A percentile compares a stretch with the other conserved stretches of the same genome.
These are phyloP conservation scores for Lophochroa leadbeateri DNA, from an alignment of 2,113 vertebrate genomes.

Conservation along the genomic window DNA sequence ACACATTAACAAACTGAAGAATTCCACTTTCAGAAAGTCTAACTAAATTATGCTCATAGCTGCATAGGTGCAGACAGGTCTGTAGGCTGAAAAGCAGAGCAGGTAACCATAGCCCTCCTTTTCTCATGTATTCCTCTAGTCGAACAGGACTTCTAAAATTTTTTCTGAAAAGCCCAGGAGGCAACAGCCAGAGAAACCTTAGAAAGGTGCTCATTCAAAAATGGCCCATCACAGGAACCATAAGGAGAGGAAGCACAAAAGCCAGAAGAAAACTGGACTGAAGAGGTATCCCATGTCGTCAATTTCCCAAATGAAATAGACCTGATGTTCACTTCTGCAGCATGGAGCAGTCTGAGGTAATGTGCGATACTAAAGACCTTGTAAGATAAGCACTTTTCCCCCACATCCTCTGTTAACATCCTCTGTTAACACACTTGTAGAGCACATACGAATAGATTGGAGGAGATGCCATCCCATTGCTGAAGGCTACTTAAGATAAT, in stretches of 20 bases:
- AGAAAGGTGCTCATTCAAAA: background rate
- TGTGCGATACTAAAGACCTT: background rate
- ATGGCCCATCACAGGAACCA: background rate
- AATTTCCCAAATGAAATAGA: background rate
- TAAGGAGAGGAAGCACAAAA: background rate
- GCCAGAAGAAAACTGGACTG: background rate
- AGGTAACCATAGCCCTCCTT: background rate
- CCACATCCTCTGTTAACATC: background rate
- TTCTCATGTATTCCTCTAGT: background rate
- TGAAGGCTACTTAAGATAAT: constrained; percentile 5
- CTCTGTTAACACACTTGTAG: background rate
- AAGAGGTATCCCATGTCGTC: background rate
- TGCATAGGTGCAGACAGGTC: background rate
- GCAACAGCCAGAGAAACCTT: background rate
- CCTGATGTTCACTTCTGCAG: background rate
- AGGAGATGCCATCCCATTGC: constrained; percentile 2
- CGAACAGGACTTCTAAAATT: background rate
- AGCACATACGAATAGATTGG: background rate
- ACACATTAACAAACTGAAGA: background rate
- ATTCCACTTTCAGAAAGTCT: background rate
- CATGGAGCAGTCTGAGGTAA: background rate
- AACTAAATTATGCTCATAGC: background rate
- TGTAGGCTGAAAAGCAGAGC: background rate
- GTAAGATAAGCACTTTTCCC: background rate
- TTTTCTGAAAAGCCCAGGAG: background rate